Base-by-base conservation (phyloP, 2,113 vertebrate species). In the Bombycilla garrulus region DNA sequence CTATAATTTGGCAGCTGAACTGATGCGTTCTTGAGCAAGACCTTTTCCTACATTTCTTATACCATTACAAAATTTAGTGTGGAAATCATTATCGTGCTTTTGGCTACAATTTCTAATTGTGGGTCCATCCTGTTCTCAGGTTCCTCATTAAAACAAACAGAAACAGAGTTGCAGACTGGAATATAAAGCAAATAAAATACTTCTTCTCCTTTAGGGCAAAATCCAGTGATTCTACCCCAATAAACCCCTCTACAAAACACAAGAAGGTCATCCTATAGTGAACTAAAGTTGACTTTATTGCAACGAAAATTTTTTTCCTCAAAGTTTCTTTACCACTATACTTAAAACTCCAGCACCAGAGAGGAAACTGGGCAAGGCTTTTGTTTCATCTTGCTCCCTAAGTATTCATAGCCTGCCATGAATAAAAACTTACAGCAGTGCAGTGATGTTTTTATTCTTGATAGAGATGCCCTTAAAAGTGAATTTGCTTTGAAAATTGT, bases 381-480 rank as follows among this genome's bases (percentile, higher is more conserved):
- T 96, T 90, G 85, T 97, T 96, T 97, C 95, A 95, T 96, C 76
- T 40, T 96, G 92, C 96, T 95, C 96, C 87, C 90, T 82, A 71
- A 87, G 58, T 97, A 97, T 97, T 97, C 97, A 96, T 97, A 98
- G 91, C 72, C 78, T 91, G 88, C 80, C 4, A 0, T 77, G 74
- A 96, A 97, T 92, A 95, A 96, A 92, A 86, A 79, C 83, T 95
- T 90, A 95, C 76, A 91, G 76, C 67, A 87, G 89, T n/a, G 82
- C 64, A 64, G 47, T 36, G 87, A 82, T 95, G 89, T 77, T 97
- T 96, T 97, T 94, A 57, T 97, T 97, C 92, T 90, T 96, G 88
- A 96, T 94, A 95, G 94, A 97, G 95, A 91, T 97, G 95, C 82
- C 86, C 96, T 96, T 96, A 96, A 96, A 96, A 97, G 86, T 90